Percentiles rank a stretch among this genome's conserved stretches.
These are phyloP conservation scores for Alethe diademata DNA, from an alignment of 2,113 vertebrate genomes.

Conservation along the genomic window DNA sequence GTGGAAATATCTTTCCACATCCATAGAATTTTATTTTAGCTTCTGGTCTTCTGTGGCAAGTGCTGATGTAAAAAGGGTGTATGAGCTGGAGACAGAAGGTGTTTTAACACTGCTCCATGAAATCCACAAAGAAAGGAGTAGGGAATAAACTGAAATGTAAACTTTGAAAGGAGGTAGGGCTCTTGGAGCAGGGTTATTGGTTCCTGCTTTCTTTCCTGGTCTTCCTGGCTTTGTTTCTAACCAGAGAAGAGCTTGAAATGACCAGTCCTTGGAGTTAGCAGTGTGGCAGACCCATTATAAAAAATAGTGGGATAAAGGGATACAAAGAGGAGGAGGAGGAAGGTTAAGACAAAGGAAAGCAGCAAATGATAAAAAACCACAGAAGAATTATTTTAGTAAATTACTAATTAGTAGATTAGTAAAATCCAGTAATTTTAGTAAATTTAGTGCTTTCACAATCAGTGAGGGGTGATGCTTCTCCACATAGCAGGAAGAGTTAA, in stretches of 20 bases:
- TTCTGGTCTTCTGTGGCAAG: not conserved
- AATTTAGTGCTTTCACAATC: not conserved
- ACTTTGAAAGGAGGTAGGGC: not conserved
- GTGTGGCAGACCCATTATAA: not conserved
- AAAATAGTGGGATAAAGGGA: not conserved
- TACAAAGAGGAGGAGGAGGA: not conserved
- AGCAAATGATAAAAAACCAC: not conserved
- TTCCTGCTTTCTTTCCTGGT: not conserved
- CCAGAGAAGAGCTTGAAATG: not conserved
- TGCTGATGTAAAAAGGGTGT: not conserved
- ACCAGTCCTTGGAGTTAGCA: not conserved
- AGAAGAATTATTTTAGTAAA: not conserved
- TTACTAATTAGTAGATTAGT: too few species aligned
- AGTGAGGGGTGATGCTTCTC: not conserved
- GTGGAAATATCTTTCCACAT: not conserved
- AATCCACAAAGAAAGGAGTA: not conserved
- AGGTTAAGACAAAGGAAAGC: not conserved
- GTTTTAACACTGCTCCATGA: not conserved
- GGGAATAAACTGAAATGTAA: not conserved
- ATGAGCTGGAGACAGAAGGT: rapidly evolving
- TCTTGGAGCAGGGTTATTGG: not conserved
- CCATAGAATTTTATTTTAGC: not conserved
- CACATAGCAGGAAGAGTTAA: rapidly evolving
- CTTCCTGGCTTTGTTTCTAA: not conserved
- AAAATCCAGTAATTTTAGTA: too few species aligned